Conservation (phyloP, 2,113 vertebrate genomes). For the Cottus gobio region DNA sequence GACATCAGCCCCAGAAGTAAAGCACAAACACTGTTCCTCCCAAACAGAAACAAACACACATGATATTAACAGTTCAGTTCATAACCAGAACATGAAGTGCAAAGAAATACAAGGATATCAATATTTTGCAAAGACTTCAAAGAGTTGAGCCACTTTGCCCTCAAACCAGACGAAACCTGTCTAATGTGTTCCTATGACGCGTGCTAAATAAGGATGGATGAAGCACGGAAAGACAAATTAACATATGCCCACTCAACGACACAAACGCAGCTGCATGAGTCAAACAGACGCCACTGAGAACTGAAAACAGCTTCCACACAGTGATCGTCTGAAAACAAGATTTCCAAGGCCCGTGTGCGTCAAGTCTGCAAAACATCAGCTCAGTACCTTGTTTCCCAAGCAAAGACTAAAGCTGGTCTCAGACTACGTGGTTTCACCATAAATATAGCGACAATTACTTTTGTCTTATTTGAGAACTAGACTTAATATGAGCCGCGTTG, state of each 20-base stretch:
- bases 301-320: not conserved
- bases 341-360: not conserved
- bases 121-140: not conserved
- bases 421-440: not conserved
- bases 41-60: not conserved
- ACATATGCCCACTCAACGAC: not conserved
- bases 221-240: not conserved
- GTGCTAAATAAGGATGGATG: not conserved
- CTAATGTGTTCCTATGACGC: not conserved
- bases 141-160: not conserved
- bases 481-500: not conserved
- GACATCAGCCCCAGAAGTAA: not conserved
- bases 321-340: not conserved
- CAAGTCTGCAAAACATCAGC: not conserved
- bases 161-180: not conserved
- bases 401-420: not conserved
- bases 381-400: not conserved
- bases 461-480: not conserved
- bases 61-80: not conserved
- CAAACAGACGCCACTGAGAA: not conserved
- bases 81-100: not conserved
- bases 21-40: conserved; percentile 8
- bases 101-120: not conserved
- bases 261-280: not conserved
- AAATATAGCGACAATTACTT: not conserved